Evolutionary conservation across 2,113 vertebrate genomes (phyloP).

Genomic region (Vulpes vulpes): DNA sequence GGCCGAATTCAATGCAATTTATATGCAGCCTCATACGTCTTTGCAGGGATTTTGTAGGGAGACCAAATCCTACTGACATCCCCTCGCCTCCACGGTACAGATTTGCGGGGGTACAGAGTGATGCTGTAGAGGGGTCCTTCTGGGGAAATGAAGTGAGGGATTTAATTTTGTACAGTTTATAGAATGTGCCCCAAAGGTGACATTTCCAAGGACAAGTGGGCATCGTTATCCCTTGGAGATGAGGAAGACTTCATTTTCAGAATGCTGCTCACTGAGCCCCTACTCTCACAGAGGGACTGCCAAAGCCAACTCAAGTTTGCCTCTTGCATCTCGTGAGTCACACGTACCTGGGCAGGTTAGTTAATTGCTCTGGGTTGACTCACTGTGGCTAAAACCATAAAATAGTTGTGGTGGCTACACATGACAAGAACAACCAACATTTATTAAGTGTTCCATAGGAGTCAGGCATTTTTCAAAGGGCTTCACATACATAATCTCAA

Average conservation of each 20-base stretch:
- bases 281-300: not conserved
- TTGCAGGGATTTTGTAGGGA: slow-evolving; percentile 82
- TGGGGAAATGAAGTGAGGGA: slow-evolving; percentile 66
- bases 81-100: slow-evolving; percentile 71
- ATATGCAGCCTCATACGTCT: slow-evolving; percentile 85
- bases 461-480: not conserved
- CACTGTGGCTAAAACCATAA: not conserved
- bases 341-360: not conserved
- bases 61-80: slow-evolving; percentile 82
- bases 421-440: not conserved
- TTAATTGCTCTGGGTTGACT: not conserved
- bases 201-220: slow-evolving; percentile 25
- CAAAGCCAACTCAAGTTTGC: not conserved
- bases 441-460: not conserved
- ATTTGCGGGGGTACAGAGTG: not conserved
- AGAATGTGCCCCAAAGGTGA: slow-evolving; percentile 8
- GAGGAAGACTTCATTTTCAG: not conserved
- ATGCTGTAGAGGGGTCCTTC: not conserved
- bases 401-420: not conserved
- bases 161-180: slow-evolving; percentile 67
- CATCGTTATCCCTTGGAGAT: not conserved
- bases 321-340: not conserved
- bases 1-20: slow-evolving; percentile 76
- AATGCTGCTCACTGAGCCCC: not conserved
- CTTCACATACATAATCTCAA: not conserved